A percentile compares a stretch with the other conserved stretches of the same genome.
Evolutionary conservation across 2,888 invertebrate genomes (phyloP).

Genomic region (Dryocosmus kuriphilus): DNA sequence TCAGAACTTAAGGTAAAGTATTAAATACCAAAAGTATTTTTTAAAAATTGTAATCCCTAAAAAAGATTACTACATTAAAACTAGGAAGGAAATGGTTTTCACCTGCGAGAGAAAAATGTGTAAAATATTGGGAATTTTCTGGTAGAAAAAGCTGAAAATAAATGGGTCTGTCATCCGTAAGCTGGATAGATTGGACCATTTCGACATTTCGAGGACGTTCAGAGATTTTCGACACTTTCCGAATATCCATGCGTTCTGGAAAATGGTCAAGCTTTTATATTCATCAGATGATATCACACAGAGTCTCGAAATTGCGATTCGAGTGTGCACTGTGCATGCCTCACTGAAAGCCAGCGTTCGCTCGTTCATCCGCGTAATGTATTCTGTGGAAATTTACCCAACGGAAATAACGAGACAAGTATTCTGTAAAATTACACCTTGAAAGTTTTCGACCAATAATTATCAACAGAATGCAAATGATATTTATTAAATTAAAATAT

Average conservation of each 20-base stretch:
- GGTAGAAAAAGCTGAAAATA: neutral
- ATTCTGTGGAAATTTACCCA: neutral
- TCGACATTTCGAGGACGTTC: conserved; percentile 7
- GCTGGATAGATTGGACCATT: conserved; percentile 20
- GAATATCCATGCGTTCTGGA: neutral
- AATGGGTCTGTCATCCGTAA: conserved; percentile 9
- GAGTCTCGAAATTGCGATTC: conserved; percentile 6
- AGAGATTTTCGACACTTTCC: conserved; percentile 2
- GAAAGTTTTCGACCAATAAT: neutral
- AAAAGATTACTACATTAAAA: neutral
- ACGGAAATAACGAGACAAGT: neutral
- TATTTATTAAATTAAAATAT: neutral
- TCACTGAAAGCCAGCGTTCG: conserved; percentile 12
- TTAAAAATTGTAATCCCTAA: neutral
- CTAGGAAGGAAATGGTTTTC: neutral
- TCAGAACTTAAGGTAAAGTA: neutral
- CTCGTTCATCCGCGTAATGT: conserved; percentile 11
- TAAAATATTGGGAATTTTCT: neutral
- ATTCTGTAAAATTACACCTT: neutral
- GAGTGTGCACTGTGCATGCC: conserved; percentile 15
- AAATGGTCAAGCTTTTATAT: conserved; percentile 28
- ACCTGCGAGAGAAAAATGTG: neutral
- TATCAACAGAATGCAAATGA: neutral
- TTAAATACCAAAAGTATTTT: neutral
- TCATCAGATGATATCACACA: conserved; percentile 27